Conservation (phyloP, 2,797 vertebrate genomes). For the Hafferia zeledoni region DNA sequence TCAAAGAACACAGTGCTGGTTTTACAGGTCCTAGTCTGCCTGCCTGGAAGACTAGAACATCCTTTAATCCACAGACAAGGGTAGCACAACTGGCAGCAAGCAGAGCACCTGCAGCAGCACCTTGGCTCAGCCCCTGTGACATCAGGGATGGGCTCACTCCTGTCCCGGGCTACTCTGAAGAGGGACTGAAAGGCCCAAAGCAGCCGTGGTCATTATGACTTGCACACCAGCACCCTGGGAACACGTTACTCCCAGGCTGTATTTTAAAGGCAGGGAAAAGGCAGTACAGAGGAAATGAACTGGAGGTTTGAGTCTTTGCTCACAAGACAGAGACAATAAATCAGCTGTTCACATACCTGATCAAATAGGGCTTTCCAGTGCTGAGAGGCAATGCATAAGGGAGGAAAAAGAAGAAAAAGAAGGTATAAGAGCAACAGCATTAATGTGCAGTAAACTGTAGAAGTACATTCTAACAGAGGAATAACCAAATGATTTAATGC, state of each 20-base stretch:
- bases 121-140: not conserved
- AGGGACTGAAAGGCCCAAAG: not conserved
- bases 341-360: constrained; percentile 87
- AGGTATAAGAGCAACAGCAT: constrained; percentile 50
- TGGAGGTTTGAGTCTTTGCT: not conserved
- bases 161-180: not conserved
- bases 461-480: constrained; percentile 29
- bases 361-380: constrained; percentile 97
- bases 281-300: constrained; percentile 27
- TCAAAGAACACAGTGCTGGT: not conserved
- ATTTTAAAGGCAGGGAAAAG: constrained; percentile 44
- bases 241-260: not conserved
- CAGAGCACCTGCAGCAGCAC: not conserved
- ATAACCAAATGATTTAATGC: constrained; percentile 42
- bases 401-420: constrained; percentile 71
- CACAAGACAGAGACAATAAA: constrained; percentile 38
- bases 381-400: constrained; percentile 80
- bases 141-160: not conserved
- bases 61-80: not conserved
- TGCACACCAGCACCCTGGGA: not conserved
- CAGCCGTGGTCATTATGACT: not conserved
- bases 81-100: not conserved
- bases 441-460: constrained; percentile 23
- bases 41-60: not conserved
- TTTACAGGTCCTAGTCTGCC: constrained; percentile 15